Evolutionary conservation across 2,888 invertebrate species (phyloP).

Genomic region (Petrolisthes manimaculis): DNA sequence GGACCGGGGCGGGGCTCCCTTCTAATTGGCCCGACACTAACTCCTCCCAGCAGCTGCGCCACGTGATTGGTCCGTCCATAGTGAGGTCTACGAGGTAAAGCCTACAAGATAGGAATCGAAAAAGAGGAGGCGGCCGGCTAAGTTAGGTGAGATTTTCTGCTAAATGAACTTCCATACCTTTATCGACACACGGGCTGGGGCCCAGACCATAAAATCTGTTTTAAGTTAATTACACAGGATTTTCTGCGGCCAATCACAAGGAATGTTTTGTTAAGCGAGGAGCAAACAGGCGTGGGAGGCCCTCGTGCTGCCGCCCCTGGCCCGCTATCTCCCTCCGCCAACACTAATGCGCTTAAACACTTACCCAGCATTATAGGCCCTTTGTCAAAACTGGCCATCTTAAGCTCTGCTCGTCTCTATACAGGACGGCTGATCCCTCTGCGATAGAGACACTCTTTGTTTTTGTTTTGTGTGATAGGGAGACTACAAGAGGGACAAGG

Average conservation of each 20-base stretch:
- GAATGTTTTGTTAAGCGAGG: constrained; percentile 52
- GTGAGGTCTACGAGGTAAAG: constrained; percentile 48
- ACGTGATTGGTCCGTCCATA: constrained; percentile 50
- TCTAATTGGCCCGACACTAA: constrained; percentile 32
- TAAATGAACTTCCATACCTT: constrained; percentile 60
- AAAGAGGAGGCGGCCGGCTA: constrained; percentile 51
- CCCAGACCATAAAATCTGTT: constrained; percentile 62
- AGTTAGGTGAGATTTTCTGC: constrained; percentile 62
- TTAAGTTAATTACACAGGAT: constrained; percentile 63
- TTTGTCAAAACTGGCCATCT: constrained; percentile 49
- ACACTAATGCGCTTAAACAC: constrained; percentile 57
- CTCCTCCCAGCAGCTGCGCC: constrained; percentile 34
- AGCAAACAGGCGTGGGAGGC: constrained; percentile 31
- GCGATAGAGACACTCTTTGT: constrained; percentile 15
- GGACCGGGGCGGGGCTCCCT: constrained; percentile 29
- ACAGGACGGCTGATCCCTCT: constrained; percentile 32
- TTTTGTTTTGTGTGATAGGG: background rate
- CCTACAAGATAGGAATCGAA: constrained; percentile 60
- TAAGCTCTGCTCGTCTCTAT: constrained; percentile 46
- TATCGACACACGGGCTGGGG: constrained; percentile 58
- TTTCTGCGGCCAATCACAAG: constrained; percentile 60
- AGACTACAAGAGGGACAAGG: background rate
- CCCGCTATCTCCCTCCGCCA: background rate
- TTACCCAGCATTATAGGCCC: constrained; percentile 54
- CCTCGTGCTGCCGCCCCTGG: background rate